Conservation (phyloP, 2,113 vertebrate species). For the Microcebus griseorufus region DNA sequence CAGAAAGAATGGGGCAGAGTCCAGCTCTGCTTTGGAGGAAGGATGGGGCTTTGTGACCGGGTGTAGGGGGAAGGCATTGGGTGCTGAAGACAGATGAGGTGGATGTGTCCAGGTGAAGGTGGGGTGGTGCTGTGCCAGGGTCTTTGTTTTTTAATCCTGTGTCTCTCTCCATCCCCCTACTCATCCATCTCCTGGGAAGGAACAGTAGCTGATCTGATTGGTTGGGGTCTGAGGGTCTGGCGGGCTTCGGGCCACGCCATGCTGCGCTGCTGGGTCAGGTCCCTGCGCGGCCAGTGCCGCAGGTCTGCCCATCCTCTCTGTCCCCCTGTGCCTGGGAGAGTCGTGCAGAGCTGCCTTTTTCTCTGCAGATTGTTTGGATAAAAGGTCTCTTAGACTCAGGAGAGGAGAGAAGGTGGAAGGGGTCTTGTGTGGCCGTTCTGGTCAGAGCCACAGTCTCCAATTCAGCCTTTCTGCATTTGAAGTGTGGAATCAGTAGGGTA, state of each 20-base stretch:
- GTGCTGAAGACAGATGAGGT: background rate
- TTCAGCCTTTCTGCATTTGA: background rate
- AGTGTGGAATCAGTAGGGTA: background rate
- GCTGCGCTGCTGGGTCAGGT: background rate
- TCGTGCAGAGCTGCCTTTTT: background rate
- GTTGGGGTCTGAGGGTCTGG: background rate
- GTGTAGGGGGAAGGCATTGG: background rate
- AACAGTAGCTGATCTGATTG: background rate
- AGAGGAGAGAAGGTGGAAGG: background rate
- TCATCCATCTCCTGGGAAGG: background rate
- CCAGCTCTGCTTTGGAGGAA: background rate
- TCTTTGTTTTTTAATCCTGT: background rate
- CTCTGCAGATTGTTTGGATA: background rate
- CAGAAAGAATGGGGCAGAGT: background rate
- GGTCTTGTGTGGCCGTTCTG: background rate
- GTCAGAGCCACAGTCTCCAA: background rate
- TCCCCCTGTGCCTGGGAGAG: background rate
- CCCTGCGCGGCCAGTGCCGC: background rate
- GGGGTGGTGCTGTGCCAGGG: background rate
- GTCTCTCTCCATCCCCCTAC: background rate
- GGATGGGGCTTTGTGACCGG: background rate
- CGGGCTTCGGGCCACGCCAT: background rate
- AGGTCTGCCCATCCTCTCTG: rapidly evolving
- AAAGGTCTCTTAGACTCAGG: background rate
- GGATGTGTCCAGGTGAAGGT: background rate